phyloP scores from a whole-genome alignment of 1,140 invertebrate species.

The Mya arenaria region DNA sequence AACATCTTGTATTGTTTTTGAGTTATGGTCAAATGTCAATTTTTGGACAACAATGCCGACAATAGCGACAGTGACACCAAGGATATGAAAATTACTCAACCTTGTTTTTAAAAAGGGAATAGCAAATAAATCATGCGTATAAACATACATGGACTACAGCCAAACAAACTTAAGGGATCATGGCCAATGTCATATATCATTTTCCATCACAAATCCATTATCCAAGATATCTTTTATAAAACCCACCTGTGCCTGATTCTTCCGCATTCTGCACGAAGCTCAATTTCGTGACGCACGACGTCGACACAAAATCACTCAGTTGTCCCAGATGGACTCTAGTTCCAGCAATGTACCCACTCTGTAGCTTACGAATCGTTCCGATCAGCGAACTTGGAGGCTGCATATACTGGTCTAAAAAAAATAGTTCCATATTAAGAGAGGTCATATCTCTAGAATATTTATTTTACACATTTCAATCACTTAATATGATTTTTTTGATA shows the following conservation, averaged over 20 bases:
- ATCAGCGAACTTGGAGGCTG: constrained; percentile 96
- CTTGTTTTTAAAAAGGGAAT: too few relatives aligned
- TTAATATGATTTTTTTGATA: not conserved
- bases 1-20: too few relatives aligned
- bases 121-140: too few relatives aligned
- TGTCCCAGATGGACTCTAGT: constrained; percentile 95
- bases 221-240: too few relatives aligned
- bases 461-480: not conserved
- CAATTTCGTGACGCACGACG: constrained; percentile 97
- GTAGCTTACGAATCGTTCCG: constrained; percentile 98
- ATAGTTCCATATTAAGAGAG: not conserved
- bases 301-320: constrained; percentile 95
- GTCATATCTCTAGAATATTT: not conserved
- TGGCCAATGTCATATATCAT: too few relatives aligned
- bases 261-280: constrained; percentile 88
- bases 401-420: constrained; percentile 85
- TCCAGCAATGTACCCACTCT: constrained; percentile 99
- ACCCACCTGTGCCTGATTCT: constrained; percentile 67
- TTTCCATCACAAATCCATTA: too few relatives aligned
- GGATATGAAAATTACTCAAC: too few relatives aligned
- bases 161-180: too few relatives aligned
- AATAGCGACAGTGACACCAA: too few relatives aligned
- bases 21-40: too few relatives aligned
- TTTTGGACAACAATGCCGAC: too few relatives aligned
- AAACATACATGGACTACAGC: too few relatives aligned